A percentile compares a stretch with the other conserved stretches of the same genome.
phyloP scores from a whole-genome alignment of 1,140 invertebrate genomes.

The Nebria ingens region DNA sequence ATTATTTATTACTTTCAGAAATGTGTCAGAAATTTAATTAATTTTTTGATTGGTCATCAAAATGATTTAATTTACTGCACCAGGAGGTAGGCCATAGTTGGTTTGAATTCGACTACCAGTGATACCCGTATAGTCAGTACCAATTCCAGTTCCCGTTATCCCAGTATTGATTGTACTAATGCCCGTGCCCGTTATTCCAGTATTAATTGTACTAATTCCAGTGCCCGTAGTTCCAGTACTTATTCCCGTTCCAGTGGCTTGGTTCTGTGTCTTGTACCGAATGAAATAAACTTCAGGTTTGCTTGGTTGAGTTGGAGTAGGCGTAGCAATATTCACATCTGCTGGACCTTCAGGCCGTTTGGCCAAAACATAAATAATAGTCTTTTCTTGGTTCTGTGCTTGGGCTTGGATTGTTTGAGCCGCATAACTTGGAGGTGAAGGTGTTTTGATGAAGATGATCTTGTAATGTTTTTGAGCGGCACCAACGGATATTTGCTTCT shows the following conservation, averaged over 20 bases:
- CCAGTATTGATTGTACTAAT: background rate
- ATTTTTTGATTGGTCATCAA: no score
- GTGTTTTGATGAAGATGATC: constrained; percentile 82
- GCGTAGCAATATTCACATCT: constrained; percentile 61
- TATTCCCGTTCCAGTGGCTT: constrained; percentile 37
- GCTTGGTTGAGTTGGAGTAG: constrained; percentile 64
- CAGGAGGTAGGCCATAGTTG: background rate
- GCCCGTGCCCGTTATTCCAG: constrained; percentile 10
- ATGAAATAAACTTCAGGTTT: constrained; percentile 84
- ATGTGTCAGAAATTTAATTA: no score
- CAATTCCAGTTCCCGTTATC: constrained; percentile 35
- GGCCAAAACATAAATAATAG: constrained; percentile 78
- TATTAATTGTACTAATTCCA: constrained; percentile 17
- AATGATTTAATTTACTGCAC: no score
- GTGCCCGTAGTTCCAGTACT: constrained; percentile 27
- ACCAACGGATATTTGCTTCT: constrained; percentile 40
- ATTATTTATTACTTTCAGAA: no score
- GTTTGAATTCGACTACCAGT: constrained; percentile 24
- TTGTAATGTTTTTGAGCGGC: constrained; percentile 76
- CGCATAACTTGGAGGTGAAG: constrained; percentile 61
- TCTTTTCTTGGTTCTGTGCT: constrained; percentile 75
- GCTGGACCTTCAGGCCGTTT: constrained; percentile 74
- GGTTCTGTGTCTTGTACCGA: constrained; percentile 71
- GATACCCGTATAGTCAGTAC: constrained; percentile 38
- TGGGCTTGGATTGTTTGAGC: constrained; percentile 63